Conservation (phyloP, 1,140 invertebrate genomes). For the Drosophila auraria region DNA sequence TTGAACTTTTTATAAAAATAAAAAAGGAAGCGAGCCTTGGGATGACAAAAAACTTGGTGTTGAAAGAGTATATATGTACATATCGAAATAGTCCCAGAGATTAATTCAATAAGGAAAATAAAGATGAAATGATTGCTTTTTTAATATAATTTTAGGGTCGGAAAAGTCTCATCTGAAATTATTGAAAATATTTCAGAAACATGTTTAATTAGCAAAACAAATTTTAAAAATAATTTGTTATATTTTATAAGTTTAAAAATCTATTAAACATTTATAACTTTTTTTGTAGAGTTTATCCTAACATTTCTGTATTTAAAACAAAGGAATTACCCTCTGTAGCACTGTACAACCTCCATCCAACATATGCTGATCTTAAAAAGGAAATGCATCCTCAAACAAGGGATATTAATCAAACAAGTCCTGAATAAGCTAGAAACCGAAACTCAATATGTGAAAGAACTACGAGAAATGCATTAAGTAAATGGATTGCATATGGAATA, state of each 20-base stretch:
- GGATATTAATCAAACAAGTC: background rate
- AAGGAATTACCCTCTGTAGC: background rate
- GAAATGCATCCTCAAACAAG: slow-evolving; percentile 8
- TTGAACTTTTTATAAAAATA: background rate
- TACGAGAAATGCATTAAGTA: background rate
- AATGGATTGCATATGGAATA: background rate
- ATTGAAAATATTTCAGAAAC: too few species aligned
- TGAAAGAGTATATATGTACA: too few species aligned
- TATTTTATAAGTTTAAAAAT: background rate
- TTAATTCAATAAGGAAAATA: too few species aligned
- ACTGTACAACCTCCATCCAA: slow-evolving; percentile 17
- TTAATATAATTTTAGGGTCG: too few species aligned
- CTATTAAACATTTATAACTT: background rate
- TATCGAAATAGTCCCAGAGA: too few species aligned
- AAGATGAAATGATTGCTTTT: too few species aligned
- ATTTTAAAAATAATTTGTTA: background rate
- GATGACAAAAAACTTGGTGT: too few species aligned
- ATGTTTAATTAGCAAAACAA: too few species aligned
- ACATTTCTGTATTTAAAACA: background rate
- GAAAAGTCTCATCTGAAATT: too few species aligned
- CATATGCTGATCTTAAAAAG: slow-evolving; percentile 17
- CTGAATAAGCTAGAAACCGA: background rate
- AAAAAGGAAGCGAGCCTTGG: too few species aligned
- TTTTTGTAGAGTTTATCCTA: background rate
- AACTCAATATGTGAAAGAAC: slow-evolving; percentile 2